Percentiles rank a stretch among this genome's conserved stretches.
These are phyloP conservation scores for Eupeodes latifasciatus DNA, from an alignment of 2,888 invertebrate genomes.

Conservation along the genomic window DNA sequence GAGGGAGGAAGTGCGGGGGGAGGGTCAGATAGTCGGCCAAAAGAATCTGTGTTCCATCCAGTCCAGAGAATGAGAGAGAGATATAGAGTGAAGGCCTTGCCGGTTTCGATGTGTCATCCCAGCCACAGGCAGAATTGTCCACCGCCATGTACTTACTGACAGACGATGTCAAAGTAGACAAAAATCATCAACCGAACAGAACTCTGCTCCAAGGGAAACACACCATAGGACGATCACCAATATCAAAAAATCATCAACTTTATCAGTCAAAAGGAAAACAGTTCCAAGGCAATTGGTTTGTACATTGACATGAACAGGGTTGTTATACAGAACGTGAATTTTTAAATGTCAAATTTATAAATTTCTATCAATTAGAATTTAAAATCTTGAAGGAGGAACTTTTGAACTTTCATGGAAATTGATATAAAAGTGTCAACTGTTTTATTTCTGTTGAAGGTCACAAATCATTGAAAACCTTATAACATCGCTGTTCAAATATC, in stretches of 20 bases:
- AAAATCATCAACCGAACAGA: slow-evolving; percentile 56
- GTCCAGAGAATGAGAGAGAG: too few species aligned
- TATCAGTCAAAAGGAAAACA: slow-evolving; percentile 43
- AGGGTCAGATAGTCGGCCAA: not conserved
- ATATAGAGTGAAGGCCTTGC: slow-evolving; percentile 41
- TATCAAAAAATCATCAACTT: slow-evolving; percentile 67
- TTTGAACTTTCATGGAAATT: too few species aligned
- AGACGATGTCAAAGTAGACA: slow-evolving; percentile 76
- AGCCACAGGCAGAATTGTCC: slow-evolving; percentile 64
- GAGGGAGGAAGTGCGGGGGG: not conserved
- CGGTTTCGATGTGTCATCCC: slow-evolving; percentile 58
- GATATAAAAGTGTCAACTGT: too few species aligned
- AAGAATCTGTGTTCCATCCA: slow-evolving; percentile 51
- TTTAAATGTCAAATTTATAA: not conserved
- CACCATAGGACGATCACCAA: slow-evolving; percentile 17
- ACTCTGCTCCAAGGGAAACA: slow-evolving; percentile 15
- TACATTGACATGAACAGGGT: not conserved
- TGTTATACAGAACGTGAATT: not conserved
- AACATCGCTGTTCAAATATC: not conserved
- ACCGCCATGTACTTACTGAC: slow-evolving; percentile 68
- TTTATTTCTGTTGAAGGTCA: too few species aligned
- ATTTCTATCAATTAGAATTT: too few species aligned
- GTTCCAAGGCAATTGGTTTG: slow-evolving; percentile 36
- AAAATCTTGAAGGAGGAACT: too few species aligned
- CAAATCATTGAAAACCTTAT: not conserved